These are phyloP conservation scores for Tapera naevia DNA, from an alignment of 2,797 vertebrate species.

Conservation along the genomic window DNA sequence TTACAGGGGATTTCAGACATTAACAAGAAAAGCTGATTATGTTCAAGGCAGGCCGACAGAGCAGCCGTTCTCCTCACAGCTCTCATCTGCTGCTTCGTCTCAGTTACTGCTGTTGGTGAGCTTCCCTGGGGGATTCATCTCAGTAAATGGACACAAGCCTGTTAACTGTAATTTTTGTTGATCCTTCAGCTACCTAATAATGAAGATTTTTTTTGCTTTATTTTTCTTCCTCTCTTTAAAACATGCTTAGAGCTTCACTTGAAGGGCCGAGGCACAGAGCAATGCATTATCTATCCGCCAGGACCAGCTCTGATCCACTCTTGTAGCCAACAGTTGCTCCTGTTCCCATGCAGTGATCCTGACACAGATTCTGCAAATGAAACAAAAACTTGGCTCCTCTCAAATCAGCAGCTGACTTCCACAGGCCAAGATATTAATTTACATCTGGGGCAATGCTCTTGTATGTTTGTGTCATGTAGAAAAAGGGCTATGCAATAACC, in stretches of 20 bases:
- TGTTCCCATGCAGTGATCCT: neutral
- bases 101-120: neutral
- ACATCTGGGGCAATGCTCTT: neutral
- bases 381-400: neutral
- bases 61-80: constrained; percentile 17
- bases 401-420: neutral
- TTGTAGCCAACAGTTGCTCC: neutral
- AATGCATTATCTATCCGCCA: neutral
- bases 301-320: neutral
- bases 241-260: neutral
- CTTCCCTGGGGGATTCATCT: neutral
- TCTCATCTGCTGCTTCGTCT: constrained; percentile 26
- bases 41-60: neutral
- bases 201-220: neutral
- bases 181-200: constrained; percentile 45
- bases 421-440: neutral
- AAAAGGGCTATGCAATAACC: neutral
- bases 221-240: neutral
- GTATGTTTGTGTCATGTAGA: neutral
- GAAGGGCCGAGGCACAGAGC: neutral
- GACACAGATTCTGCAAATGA: neutral
- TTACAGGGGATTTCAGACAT: constrained; percentile 51
- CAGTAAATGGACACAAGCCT: constrained; percentile 27
- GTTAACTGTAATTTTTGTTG: constrained; percentile 34
- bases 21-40: constrained; percentile 63